Base-by-base conservation (phyloP, 1,140 invertebrate species). In the Drosophila erecta region DNA sequence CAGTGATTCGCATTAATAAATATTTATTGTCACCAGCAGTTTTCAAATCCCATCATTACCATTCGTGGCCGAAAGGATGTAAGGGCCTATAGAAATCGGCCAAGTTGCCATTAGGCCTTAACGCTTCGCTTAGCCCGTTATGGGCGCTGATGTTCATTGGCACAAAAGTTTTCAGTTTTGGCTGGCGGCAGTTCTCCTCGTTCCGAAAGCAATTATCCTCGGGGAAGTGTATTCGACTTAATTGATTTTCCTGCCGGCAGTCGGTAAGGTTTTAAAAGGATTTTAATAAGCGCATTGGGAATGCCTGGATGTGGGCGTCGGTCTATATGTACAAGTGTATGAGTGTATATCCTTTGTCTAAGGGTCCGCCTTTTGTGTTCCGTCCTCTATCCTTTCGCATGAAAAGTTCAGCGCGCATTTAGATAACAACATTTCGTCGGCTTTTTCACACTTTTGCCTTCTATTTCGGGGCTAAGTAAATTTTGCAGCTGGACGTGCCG, bases 211-310 rank as follows among this genome's bases (percentile, higher is more conserved):
- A 89, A 89, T 89, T 89, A 89, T 89, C 79, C 84, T 84, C 43
- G 70, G 77, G 84, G 84, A 89, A 89, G 84, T 84, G 84, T 84
- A 83, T 84, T 84, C 85, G 84, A 89, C 84, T 89, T 89, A 89
- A 89, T 89, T 89, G 84, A 89, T 89, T 89, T 83, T 76, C 65
- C 46, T 57, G 58, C 57, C 58, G 76, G 59, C 62, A 84, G 76
- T 74, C 74, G 76, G 79, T 65, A 77, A 79, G 70, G 64, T 89
- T 80, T 79, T 77, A 89, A 89, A 89, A 69, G 84, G 84, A 89
- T 89, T 89, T 81, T 72, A 89, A 80, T 89, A 89, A 89, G 84
- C 73, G 76, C 84, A 87, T 76, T 79, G 70, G 75, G 81, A 49
- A 57, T 47, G 65, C 22, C 22, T 49, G 35, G 49, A 50, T 54